Evolutionary conservation across 2,888 invertebrate species (phyloP).

Genomic region (Spisula subtruncata): DNA sequence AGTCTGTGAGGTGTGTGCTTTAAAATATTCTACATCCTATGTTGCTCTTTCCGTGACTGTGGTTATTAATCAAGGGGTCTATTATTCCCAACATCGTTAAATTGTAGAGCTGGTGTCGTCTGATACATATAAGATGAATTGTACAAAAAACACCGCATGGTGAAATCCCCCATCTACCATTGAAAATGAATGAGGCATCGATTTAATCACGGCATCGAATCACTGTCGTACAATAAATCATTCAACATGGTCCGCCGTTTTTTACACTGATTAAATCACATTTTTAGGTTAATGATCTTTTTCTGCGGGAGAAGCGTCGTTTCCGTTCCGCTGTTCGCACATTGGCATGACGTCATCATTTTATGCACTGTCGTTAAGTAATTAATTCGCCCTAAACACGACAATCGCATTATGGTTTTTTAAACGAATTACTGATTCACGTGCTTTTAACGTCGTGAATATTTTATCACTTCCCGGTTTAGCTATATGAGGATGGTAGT

Average conservation of each 20-base stretch:
- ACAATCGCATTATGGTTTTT: neutral
- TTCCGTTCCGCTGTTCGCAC: neutral
- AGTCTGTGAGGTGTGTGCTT: too few species aligned
- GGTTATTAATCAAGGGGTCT: neutral
- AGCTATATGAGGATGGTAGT: neutral
- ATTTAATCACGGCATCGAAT: conserved; percentile 16
- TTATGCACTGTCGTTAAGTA: neutral
- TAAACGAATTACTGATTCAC: neutral
- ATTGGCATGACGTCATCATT: neutral
- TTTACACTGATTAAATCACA: conserved; percentile 4
- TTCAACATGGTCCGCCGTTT: neutral
- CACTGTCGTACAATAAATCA: neutral
- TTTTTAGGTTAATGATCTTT: neutral
- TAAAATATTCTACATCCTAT: neutral
- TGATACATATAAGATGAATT: neutral
- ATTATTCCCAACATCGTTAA: neutral
- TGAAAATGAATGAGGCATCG: conserved; percentile 8
- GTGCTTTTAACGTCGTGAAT: neutral
- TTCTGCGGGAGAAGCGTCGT: neutral
- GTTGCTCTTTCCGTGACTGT: neutral
- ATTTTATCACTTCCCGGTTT: neutral
- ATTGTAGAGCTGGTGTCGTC: neutral
- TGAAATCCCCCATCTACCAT: neutral
- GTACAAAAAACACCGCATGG: neutral
- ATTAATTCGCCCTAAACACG: neutral